Evolutionary conservation across 2,797 vertebrate genomes (phyloP).

Genomic region (Microctenopoma lineatum): DNA sequence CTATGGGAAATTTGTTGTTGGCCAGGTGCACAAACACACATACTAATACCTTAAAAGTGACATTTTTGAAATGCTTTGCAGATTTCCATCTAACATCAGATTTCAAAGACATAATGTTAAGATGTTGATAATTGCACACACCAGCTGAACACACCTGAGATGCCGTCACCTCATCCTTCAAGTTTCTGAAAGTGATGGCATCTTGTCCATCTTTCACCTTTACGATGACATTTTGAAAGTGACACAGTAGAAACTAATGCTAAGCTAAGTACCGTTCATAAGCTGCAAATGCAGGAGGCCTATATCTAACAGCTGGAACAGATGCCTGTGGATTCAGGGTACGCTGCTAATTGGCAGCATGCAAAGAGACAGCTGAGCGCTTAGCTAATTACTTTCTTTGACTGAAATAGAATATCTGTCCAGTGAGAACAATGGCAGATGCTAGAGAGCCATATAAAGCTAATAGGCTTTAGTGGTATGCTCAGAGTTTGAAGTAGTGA

Average conservation of each 20-base stretch:
- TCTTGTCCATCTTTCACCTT: too few species aligned
- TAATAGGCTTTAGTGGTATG: not conserved
- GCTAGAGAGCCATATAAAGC: not conserved
- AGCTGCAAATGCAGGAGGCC: too few species aligned
- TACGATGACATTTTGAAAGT: not conserved
- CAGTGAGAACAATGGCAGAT: conserved; percentile 1
- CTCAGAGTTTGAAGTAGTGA: conserved; percentile 21
- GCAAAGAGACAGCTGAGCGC: conserved; percentile 26
- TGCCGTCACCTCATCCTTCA: too few species aligned
- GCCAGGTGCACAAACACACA: too few species aligned
- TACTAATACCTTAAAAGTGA: not conserved
- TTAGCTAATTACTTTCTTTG: conserved; percentile 41
- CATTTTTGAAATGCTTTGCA: too few species aligned
- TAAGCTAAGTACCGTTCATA: too few species aligned
- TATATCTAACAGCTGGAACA: not conserved
- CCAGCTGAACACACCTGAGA: too few species aligned
- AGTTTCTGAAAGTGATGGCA: too few species aligned
- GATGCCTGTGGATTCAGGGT: conserved; percentile 15
- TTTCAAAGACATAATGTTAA: too few species aligned
- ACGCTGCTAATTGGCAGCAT: conserved; percentile 19
- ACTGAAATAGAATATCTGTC: conserved; percentile 39
- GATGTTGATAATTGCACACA: too few species aligned
- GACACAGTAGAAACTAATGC: not conserved
- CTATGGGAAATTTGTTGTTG: not conserved
- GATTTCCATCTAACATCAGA: too few species aligned